Conservation (phyloP, 2,888 invertebrate genomes). For the Pocota personata region DNA sequence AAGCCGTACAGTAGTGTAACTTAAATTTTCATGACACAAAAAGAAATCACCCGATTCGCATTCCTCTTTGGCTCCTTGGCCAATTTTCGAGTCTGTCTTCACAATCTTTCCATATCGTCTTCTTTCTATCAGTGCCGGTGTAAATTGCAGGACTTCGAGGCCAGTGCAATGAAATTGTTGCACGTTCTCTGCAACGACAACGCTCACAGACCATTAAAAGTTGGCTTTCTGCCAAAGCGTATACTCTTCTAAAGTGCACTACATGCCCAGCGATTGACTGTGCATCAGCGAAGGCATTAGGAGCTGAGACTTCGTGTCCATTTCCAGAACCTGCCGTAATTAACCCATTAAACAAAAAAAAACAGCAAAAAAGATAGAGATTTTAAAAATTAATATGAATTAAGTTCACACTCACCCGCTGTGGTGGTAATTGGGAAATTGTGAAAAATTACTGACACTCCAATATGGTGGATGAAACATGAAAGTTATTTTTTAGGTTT, state of each 20-base stretch:
- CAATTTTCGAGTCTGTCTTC: constrained; percentile 43
- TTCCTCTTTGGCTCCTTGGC: constrained; percentile 15
- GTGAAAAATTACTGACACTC: constrained; percentile 22
- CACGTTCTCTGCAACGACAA: constrained; percentile 42
- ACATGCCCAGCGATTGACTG: not conserved
- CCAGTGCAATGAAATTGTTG: constrained; percentile 49
- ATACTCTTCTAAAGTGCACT: constrained; percentile 13
- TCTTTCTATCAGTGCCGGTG: not conserved
- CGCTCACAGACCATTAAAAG: constrained; percentile 62
- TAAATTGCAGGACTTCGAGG: constrained; percentile 33
- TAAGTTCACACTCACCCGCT: constrained; percentile 28
- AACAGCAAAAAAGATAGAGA: constrained; percentile 5
- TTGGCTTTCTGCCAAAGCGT: constrained; percentile 51
- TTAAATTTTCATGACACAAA: constrained; percentile 54
- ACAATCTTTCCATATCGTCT: not conserved
- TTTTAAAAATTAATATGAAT: constrained; percentile 58
- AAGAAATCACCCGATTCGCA: constrained; percentile 18
- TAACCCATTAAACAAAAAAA: constrained; percentile 52
- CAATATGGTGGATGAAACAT: constrained; percentile 21
- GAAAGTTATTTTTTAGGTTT: constrained; percentile 20
- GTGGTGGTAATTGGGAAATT: constrained; percentile 12
- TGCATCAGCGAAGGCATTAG: not conserved
- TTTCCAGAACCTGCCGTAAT: constrained; percentile 45
- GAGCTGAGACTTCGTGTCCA: constrained; percentile 12
- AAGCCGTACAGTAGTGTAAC: constrained; percentile 3